Percentiles rank a stretch among this genome's conserved stretches.
Evolutionary conservation across 2,113 vertebrate genomes (phyloP).

Genomic region (Leiothrix lutea): DNA sequence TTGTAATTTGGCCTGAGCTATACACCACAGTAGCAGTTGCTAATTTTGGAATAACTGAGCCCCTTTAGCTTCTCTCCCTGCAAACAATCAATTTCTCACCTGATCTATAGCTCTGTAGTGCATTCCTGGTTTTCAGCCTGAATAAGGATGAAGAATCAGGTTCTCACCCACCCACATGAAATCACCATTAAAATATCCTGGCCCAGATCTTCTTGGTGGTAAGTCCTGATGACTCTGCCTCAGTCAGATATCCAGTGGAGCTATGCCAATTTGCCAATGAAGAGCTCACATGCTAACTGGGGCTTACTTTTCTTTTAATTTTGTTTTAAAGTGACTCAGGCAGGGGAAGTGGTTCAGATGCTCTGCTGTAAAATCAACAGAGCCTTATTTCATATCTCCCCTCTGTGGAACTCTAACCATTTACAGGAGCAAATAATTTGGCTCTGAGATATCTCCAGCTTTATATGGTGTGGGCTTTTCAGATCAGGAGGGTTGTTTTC

Average conservation of each 20-base stretch:
- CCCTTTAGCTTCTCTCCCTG: not conserved
- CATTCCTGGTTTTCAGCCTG: not conserved
- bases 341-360: not conserved
- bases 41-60: conserved; percentile 35
- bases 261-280: not conserved
- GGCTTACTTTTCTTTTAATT: not conserved
- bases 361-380: not conserved
- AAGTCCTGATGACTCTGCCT: not conserved
- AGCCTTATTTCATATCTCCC: conserved; percentile 4
- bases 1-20: not conserved
- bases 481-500: not conserved
- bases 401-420: not conserved
- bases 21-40: not conserved
- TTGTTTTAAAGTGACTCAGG: not conserved
- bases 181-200: not conserved
- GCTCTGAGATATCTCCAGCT: not conserved
- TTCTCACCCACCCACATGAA: not conserved
- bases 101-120: not conserved
- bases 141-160: not conserved
- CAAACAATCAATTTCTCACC: not conserved
- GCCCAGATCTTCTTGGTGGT: not conserved
- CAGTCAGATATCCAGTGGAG: not conserved
- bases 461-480: not conserved
- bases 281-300: not conserved
- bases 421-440: not conserved